Base-by-base conservation (phyloP, 2,888 invertebrate genomes). In the Pasiphila rectangulata region DNA sequence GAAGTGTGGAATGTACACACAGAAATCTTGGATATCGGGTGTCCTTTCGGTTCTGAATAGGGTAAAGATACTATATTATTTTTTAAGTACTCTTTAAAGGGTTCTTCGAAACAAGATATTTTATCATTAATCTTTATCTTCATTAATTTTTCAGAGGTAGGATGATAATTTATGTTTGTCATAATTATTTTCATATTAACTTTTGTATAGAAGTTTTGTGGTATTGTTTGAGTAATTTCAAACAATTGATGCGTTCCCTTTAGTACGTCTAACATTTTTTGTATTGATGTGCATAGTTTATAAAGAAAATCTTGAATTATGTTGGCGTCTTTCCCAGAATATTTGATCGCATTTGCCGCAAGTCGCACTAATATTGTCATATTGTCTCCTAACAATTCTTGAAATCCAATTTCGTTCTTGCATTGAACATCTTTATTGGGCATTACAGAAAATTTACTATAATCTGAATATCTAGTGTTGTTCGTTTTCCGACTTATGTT, bases 1-100 rank as follows among this genome's bases (percentile, higher is more conserved):
- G 57, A 41, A 29, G 49, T 36, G 38, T 57, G 50, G 25, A 50
- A 50, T 47, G 62, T 59, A 34, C 45, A 46, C 6, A 59, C 43
- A 9, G 48, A 36, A 17, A 57, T 37, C 20, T 56, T 48, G 30
- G 56, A 57, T 46, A 44, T 51, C 9, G 51, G 41, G 6, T 41
- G 39, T 34, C 20, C n/a, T 40, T n/a, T 30, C 34, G 13, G 43
- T 39, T 7, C 48, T 24, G 25, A 10, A 20, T 37, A 51, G 48
- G 34, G 50, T 37, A 23, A 56, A 51, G 9, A 43, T 27, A 44
- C 34, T 49, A 21, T 36, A 38, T 3, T 20, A 36, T 27, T 29
- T 21, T 17, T 10, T 2, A 15, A n/a, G 9, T 27, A 10, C 4
- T 7, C 23, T 4, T 25, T 16, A 20, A 27, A 23, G 3, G 47